Base-by-base conservation (phyloP, 2,113 vertebrate genomes). In the Paraplagusia blochii region DNA sequence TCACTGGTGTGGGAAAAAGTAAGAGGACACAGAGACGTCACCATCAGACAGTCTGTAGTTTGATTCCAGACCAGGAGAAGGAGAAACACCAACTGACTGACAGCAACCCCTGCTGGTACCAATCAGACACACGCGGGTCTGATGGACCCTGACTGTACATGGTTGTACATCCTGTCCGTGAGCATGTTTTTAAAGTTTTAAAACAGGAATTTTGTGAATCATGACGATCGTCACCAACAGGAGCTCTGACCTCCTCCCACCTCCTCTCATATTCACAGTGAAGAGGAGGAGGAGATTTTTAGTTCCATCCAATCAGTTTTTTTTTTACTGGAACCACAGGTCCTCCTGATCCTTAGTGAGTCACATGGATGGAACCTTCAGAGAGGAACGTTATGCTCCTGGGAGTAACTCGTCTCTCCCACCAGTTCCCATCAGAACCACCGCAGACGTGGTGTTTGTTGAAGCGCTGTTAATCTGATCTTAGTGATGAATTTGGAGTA, bases 121-220 rank as follows among this genome's bases (percentile, higher is more conserved):
- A 15, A 66, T 70, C 71, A 61, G 66, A 54, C 48, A 53, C 69
- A 66, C 69, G n/a, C 39, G 11, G 42, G 38, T 50, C 69, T 16
- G 53, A 60, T 53, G 64, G 43, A 64, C 80, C 84, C 56, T 75
- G 85, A 85, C 86, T 83, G 87, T 88, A 88, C 83, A 72, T 80
- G 72, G 55, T 58, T 76, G 86, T 90, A 83, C 82, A 86, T 87
- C 80, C 79, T 53, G 85, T 90, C 74, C 84, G 88, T 89, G 85
- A 89, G 89, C 88, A 90, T 90, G 89, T 86, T 88, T 89, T 39
- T 88, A 88, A 9, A 18, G 84, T 85, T 79, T 69, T 84, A 81
- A 84, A 82, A 69, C 43, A 77, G 60, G 69, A 42, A 68, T 85
- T 80, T 86, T 83, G 83, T 85, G 85, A 84, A 72, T 66, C 33